Percentiles rank a stretch among this genome's conserved stretches.
phyloP scores from a whole-genome alignment of 2,888 invertebrate genomes.

The Gryllus longicercus region DNA sequence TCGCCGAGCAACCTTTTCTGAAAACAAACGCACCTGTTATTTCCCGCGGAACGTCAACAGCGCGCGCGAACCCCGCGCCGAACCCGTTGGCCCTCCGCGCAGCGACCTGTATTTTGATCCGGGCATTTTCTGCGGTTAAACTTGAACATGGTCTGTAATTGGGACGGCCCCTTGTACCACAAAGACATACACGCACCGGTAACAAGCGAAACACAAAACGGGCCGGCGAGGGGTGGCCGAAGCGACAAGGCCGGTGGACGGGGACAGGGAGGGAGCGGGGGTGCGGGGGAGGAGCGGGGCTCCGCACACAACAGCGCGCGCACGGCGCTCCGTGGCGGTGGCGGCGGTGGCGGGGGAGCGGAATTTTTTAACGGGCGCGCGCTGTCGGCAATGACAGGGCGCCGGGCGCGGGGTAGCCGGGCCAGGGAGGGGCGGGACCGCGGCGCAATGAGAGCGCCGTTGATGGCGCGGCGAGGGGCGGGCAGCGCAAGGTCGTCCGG shows the following conservation, averaged over 20 bases:
- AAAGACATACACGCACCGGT: slow-evolving; percentile 17
- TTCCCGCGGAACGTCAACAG: too few species aligned
- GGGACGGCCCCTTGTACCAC: not conserved
- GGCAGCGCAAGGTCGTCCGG: too few species aligned
- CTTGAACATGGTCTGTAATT: slow-evolving; percentile 9
- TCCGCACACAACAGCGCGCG: not conserved
- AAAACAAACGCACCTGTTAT: too few species aligned
- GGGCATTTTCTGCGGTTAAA: not conserved
- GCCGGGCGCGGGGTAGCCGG: slow-evolving; percentile 20
- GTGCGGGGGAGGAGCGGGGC: too few species aligned
- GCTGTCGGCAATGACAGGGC: not conserved
- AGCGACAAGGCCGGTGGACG: not conserved
- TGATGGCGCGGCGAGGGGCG: too few species aligned
- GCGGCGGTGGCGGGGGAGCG: not conserved
- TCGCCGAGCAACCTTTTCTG: too few species aligned
- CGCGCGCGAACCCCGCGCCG: not conserved
- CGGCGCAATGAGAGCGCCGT: too few species aligned
- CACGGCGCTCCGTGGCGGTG: too few species aligned
- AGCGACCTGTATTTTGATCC: too few species aligned
- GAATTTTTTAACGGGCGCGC: not conserved
- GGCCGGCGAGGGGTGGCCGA: not conserved
- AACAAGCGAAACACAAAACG: slow-evolving; percentile 17
- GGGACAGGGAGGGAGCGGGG: not conserved
- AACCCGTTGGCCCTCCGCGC: not conserved
- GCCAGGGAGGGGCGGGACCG: too few species aligned